These are phyloP conservation scores for Magallana ariakensis DNA, from an alignment of 1,140 invertebrate species.

Conservation along the genomic window DNA sequence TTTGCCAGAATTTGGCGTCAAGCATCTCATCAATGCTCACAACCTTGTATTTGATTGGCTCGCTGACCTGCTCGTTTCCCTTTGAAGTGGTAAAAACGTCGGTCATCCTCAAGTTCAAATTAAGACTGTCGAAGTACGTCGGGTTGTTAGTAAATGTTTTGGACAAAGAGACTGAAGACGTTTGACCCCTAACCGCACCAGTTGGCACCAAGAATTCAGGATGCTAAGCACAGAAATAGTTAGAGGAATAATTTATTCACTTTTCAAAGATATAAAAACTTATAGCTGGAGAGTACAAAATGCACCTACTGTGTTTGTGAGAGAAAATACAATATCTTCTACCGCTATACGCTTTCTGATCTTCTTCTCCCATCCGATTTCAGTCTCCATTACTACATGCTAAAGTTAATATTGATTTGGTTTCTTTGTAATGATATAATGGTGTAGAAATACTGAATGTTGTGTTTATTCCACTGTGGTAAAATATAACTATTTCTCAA, in stretches of 20 bases:
- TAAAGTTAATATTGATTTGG: not conserved
- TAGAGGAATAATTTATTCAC: too few species aligned
- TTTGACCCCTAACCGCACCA: not conserved
- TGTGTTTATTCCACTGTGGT: too few species aligned
- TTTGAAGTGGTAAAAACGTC: not conserved
- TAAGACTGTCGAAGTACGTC: not conserved
- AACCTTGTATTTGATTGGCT: constrained; percentile 26
- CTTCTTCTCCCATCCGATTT: not conserved
- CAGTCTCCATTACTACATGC: not conserved
- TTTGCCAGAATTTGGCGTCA: not conserved
- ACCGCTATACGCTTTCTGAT: constrained; percentile 6
- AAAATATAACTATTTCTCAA: too few species aligned
- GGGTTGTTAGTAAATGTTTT: not conserved
- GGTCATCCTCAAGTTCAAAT: not conserved
- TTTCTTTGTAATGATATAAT: too few species aligned
- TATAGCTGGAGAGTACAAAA: too few species aligned
- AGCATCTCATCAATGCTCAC: constrained; percentile 3
- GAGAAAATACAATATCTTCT: not conserved
- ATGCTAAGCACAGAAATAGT: not conserved
- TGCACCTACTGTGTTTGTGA: not conserved
- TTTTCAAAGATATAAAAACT: too few species aligned
- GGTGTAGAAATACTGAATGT: too few species aligned
- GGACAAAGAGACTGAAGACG: not conserved
- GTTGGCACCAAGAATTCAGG: not conserved
- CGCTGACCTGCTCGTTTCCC: not conserved